Evolutionary conservation across 2,888 invertebrate genomes (phyloP), one percentile per base, ranked within the genome.

Genomic region (Melanophora roralis): DNA sequence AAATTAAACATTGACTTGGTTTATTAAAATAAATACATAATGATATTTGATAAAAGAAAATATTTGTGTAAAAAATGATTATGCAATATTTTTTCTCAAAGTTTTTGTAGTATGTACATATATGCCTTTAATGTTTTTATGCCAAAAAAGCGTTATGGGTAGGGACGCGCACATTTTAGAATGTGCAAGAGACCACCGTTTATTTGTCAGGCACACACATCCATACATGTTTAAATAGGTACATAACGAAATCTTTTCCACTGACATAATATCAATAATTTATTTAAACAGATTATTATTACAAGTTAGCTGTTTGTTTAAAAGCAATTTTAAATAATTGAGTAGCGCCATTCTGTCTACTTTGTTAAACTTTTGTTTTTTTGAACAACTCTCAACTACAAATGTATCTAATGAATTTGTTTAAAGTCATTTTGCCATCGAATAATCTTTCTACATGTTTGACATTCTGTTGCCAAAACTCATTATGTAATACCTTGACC

Each of bases 41-140:
- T 27, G 36, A 40, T 21, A 43, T 38, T 9, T 36, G 6, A 9
- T 16, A 55, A 19, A 59, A 59, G 38, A 49, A 45, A 19, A 45
- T 49, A 1, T 38, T 7, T 47, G 19, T 38, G 43, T 27, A 77
- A 71, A 51, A 72, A 67, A 14, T 1, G 49, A 59, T 79, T 79
- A 79, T 75, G 79, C 69, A 79, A 79, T 79, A 62, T 53, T 32
- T 69, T 55, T 76, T 64, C 67, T 49, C 34, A 32, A 57, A 71
- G 57, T 60, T 64, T 77, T 65, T 43, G 27, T 53, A 14, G 16
- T 32, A 62, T 34, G n/a, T 6, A 21, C 16, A n/a, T n/a, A n/a
- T n/a, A n/a, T n/a, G n/a, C n/a, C n/a, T n/a, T 14, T 16, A 4
- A 51, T 51, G 16, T 27, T 47, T 27, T 49, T 21, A 23, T 55